Conservation (phyloP, 2,113 vertebrate genomes). For the Poeciliopsis prolifica region DNA sequence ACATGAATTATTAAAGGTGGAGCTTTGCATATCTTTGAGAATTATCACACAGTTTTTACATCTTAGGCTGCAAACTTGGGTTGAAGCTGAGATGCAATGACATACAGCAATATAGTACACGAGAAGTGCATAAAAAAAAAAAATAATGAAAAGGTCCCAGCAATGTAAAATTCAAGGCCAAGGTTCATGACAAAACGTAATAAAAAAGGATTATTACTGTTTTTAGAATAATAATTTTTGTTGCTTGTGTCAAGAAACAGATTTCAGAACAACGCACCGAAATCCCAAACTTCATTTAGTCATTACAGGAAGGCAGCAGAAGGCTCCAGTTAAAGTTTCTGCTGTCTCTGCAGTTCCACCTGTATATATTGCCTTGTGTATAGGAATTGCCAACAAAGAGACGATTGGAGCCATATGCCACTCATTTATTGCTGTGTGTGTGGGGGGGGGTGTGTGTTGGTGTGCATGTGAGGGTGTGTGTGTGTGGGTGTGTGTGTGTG, state of each 20-base stretch:
- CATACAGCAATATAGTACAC: conserved; percentile 28
- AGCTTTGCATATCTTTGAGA: conserved; percentile 71
- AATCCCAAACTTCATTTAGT: conserved; percentile 70
- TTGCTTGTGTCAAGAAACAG: conserved; percentile 13
- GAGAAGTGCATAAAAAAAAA: conserved; percentile 16
- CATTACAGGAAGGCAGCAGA: conserved; percentile 66
- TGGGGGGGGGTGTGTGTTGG: neutral
- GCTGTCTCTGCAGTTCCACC: conserved; percentile 74
- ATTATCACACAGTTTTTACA: conserved; percentile 64
- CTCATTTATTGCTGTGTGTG: conserved; percentile 62
- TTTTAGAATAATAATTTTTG: conserved; percentile 18
- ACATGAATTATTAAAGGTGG: conserved; percentile 76
- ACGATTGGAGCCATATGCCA: conserved; percentile 75
- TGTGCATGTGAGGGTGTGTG: neutral
- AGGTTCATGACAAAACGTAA: neutral
- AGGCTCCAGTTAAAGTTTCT: conserved; percentile 66
- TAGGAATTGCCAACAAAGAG: conserved; percentile 73
- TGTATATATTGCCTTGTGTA: conserved; percentile 74
- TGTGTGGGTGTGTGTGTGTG: conserved; percentile 12
- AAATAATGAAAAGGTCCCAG: conserved; percentile 31
- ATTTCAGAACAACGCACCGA: conserved; percentile 33
- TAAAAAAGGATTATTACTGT: conserved; percentile 20
- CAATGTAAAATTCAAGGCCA: conserved; percentile 26
- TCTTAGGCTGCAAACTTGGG: conserved; percentile 53
- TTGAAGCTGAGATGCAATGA: conserved; percentile 40